phyloP scores from a whole-genome alignment of 2,113 vertebrate genomes.

The Taxidea taxus region DNA sequence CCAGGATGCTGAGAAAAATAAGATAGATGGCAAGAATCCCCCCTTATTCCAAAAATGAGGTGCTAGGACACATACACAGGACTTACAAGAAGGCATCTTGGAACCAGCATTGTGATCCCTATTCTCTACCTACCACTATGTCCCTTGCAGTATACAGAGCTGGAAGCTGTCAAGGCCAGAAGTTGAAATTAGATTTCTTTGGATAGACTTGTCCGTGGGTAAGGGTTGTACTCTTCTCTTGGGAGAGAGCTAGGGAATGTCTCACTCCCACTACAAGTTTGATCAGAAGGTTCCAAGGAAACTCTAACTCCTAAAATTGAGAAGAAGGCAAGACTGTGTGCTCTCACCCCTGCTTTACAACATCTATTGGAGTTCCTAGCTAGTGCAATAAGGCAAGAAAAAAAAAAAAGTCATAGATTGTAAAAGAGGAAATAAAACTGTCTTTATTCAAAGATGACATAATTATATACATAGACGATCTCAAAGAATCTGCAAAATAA shows the following conservation, averaged over 20 bases:
- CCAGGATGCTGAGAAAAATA: background rate
- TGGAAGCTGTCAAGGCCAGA: background rate
- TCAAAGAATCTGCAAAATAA: background rate
- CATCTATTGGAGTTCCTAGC: background rate
- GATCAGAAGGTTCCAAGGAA: background rate
- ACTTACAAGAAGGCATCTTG: background rate
- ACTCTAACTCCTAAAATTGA: background rate
- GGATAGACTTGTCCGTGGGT: background rate
- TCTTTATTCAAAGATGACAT: background rate
- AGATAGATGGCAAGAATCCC: background rate
- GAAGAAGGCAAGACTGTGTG: background rate
- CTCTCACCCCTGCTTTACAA: background rate
- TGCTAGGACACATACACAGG: background rate
- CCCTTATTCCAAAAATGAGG: background rate
- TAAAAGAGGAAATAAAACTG: background rate
- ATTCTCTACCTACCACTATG: too few species aligned
- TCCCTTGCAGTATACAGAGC: background rate
- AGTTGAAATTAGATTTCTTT: background rate
- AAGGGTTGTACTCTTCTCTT: background rate
- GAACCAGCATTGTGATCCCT: background rate
- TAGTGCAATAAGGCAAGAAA: conserved; percentile 44
- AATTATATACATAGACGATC: background rate
- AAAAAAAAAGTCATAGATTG: background rate
- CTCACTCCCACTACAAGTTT: background rate
- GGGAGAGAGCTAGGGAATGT: background rate